phyloP scores from a whole-genome alignment of 2,113 vertebrate species.

The Balaenoptera acutorostrata region DNA sequence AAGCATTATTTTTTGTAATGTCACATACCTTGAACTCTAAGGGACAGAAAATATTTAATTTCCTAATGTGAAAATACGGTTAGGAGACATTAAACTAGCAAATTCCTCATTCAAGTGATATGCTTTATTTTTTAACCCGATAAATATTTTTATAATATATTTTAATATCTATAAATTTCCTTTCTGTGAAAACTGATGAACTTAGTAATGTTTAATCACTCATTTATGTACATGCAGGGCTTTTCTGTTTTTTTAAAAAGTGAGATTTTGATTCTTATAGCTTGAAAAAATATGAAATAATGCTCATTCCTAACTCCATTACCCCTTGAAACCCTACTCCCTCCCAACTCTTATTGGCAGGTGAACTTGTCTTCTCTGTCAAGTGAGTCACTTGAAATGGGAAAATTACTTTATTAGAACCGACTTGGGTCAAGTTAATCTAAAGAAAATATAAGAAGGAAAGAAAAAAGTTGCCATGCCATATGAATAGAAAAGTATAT shows the following conservation, averaged over 20 bases:
- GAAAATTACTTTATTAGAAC: slow-evolving; percentile 34
- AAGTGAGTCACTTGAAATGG: slow-evolving; percentile 42
- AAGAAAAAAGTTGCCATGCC: background rate
- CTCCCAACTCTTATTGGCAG: background rate
- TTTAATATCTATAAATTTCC: background rate
- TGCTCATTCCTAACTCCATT: background rate
- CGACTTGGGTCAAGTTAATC: slow-evolving; percentile 23
- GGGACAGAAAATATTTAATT: slow-evolving; percentile 21
- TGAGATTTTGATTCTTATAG: background rate
- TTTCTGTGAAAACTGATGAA: background rate
- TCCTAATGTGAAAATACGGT: background rate
- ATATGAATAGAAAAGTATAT: background rate
- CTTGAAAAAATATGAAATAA: slow-evolving; percentile 18
- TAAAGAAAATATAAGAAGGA: slow-evolving; percentile 27
- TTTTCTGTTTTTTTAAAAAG: background rate
- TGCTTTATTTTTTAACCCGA: background rate
- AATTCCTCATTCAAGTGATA: background rate
- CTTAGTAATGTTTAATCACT: background rate
- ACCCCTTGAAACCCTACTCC: background rate
- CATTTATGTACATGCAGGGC: background rate
- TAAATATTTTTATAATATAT: background rate
- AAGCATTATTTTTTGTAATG: background rate
- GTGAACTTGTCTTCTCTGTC: background rate
- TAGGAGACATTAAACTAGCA: slow-evolving; percentile 37
- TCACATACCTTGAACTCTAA: slow-evolving; percentile 27